Evolutionary conservation across 2,113 vertebrate species (phyloP).

Genomic region (Octodon degus): DNA sequence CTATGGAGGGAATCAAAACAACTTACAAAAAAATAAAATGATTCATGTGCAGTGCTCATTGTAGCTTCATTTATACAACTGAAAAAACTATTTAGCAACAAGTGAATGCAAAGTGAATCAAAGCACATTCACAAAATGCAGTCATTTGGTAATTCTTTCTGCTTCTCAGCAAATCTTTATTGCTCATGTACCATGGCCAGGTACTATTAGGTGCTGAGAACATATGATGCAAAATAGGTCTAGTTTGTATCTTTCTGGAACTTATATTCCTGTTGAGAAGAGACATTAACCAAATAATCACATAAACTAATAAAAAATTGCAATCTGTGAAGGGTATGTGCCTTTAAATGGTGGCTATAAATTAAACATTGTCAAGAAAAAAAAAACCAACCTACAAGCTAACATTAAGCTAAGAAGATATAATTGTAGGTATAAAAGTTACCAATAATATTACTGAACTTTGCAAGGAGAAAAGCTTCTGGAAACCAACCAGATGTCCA

Average conservation of each 20-base stretch:
- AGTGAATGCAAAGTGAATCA: constrained; percentile 43
- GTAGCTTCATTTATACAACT: constrained; percentile 56
- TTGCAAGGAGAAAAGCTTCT: neutral
- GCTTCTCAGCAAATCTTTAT: constrained; percentile 52
- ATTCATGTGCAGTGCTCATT: constrained; percentile 4
- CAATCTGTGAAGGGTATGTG: neutral
- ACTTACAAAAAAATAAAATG: constrained; percentile 55
- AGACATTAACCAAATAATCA: constrained; percentile 57
- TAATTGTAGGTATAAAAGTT: constrained; percentile 30
- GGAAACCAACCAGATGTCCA: constrained; percentile 18
- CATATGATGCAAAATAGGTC: neutral
- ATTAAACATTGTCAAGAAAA: constrained; percentile 28
- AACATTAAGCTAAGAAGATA: constrained; percentile 1
- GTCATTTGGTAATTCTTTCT: constrained; percentile 34
- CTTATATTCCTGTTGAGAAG: neutral
- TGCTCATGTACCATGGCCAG: neutral
- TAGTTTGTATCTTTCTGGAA: neutral
- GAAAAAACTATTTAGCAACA: constrained; percentile 50
- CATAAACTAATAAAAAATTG: constrained; percentile 17
- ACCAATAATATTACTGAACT: neutral
- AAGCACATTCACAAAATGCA: neutral
- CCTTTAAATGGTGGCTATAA: constrained; percentile 56
- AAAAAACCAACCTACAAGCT: neutral
- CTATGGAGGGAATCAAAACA: neutral
- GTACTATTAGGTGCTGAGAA: neutral